Percentiles rank a stretch among this genome's conserved stretches.
phyloP scores from a whole-genome alignment of 2,113 vertebrate species.

The Heterocephalus glaber region DNA sequence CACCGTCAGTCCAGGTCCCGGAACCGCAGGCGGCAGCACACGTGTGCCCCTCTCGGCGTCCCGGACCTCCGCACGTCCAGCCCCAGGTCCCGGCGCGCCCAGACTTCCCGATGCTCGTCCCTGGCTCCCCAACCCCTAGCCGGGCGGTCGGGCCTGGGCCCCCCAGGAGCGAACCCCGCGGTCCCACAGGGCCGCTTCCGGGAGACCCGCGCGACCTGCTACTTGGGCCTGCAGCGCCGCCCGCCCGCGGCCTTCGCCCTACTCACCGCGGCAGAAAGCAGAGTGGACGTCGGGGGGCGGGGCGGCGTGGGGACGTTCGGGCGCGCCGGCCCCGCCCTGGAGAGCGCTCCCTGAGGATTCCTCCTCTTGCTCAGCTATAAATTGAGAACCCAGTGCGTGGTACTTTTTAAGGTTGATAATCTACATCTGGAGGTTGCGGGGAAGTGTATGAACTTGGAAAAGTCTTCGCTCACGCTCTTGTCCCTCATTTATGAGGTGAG shows the following conservation, averaged over 20 bases:
- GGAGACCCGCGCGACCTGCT: too few species aligned
- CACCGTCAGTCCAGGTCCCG: not conserved
- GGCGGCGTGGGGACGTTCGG: not conserved
- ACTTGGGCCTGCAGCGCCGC: rapidly evolving
- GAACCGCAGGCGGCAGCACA: not conserved
- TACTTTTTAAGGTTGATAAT: not conserved
- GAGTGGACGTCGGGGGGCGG: not conserved
- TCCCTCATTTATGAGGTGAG: not conserved
- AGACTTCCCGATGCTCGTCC: not conserved
- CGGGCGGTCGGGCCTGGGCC: not conserved
- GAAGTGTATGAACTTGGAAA: not conserved
- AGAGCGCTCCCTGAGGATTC: not conserved
- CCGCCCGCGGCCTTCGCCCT: rapidly evolving
- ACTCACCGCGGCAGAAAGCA: conserved; percentile 2
- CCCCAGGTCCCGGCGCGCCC: not conserved
- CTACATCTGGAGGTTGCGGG: not conserved
- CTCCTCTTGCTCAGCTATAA: too few species aligned
- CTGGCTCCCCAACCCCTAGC: not conserved
- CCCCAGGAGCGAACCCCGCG: rapidly evolving
- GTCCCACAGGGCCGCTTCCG: not conserved
- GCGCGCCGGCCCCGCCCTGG: not conserved
- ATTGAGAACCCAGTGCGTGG: not conserved
- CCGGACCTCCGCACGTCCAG: too few species aligned
- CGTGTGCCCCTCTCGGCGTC: not conserved
- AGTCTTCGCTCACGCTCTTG: not conserved